A percentile compares a stretch with the other conserved stretches of the same genome.
Conservation (phyloP, 1,140 invertebrate species). For the Papilio helenus region DNA sequence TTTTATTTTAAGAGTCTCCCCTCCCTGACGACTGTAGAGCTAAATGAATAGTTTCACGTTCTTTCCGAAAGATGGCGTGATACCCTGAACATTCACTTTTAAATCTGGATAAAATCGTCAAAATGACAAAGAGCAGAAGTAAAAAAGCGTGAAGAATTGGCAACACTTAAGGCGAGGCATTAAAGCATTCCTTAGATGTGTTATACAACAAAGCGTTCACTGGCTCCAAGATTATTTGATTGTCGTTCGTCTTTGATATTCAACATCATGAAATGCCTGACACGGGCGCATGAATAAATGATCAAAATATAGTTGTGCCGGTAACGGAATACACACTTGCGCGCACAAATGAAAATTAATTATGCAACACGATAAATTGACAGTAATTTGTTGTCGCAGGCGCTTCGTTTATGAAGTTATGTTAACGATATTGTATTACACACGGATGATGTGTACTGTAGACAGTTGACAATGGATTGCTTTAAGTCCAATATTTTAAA, state of each 20-base stretch:
- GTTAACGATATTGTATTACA: conserved; percentile 39
- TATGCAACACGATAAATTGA: conserved; percentile 78
- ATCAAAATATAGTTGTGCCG: conserved; percentile 71
- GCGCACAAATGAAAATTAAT: conserved; percentile 79
- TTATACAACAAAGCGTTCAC: conserved; percentile 27
- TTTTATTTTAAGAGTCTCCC: too few relatives aligned
- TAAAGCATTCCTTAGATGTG: conserved; percentile 30
- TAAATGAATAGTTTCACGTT: background rate
- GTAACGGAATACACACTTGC: conserved; percentile 62
- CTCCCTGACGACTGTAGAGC: too few relatives aligned
- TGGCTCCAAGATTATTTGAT: conserved; percentile 45
- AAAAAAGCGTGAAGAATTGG: conserved; percentile 25
- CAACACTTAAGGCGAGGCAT: conserved; percentile 27
- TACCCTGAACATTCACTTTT: background rate
- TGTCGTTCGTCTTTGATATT: conserved; percentile 57
- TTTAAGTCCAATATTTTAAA: background rate
- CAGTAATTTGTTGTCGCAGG: conserved; percentile 68
- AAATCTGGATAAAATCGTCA: background rate
- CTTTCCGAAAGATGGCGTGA: background rate
- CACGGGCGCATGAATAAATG: conserved; percentile 68
- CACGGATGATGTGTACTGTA: background rate
- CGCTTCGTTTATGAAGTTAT: conserved; percentile 51
- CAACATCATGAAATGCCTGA: conserved; percentile 57
- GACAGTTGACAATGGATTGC: background rate
- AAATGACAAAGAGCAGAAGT: background rate